These are phyloP conservation scores for Teinopalpus imperialis DNA, from an alignment of 2,888 invertebrate genomes.

Conservation along the genomic window DNA sequence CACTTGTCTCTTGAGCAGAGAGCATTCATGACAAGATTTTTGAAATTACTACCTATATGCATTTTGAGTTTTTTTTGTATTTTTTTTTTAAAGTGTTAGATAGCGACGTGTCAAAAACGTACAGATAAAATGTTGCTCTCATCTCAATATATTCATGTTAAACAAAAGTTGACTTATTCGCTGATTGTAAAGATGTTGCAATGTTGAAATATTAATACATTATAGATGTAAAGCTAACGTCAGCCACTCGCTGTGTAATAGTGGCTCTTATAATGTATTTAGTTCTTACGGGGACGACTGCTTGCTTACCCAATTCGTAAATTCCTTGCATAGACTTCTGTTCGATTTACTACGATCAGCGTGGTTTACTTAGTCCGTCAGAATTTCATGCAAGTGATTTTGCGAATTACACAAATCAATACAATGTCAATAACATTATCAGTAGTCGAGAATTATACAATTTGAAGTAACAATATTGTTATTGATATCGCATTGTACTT, in stretches of 20 bases:
- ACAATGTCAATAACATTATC: slow-evolving; percentile 38
- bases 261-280: slow-evolving; percentile 52
- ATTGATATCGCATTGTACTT: slow-evolving; percentile 37
- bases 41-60: slow-evolving; percentile 42
- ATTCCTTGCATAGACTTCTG: slow-evolving; percentile 28
- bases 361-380: slow-evolving; percentile 21
- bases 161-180: slow-evolving; percentile 41
- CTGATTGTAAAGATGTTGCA: slow-evolving; percentile 48
- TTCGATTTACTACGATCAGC: not conserved
- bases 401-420: slow-evolving; percentile 5
- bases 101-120: slow-evolving; percentile 61
- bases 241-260: slow-evolving; percentile 46
- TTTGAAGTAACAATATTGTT: slow-evolving; percentile 28
- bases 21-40: slow-evolving; percentile 46
- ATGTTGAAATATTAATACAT: slow-evolving; percentile 49
- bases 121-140: slow-evolving; percentile 53
- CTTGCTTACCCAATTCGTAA: slow-evolving; percentile 7
- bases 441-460: not conserved
- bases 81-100: slow-evolving; percentile 49
- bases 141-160: slow-evolving; percentile 40
- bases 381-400: slow-evolving; percentile 25
- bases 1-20: slow-evolving; percentile 63
- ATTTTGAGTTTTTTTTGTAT: slow-evolving; percentile 31
- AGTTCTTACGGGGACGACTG: slow-evolving; percentile 35
- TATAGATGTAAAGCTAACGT: slow-evolving; percentile 58